Evolutionary conservation across 2,113 vertebrate genomes (phyloP), one percentile per base, ranked within the genome.

Genomic region (Nesoenas mayeri): DNA sequence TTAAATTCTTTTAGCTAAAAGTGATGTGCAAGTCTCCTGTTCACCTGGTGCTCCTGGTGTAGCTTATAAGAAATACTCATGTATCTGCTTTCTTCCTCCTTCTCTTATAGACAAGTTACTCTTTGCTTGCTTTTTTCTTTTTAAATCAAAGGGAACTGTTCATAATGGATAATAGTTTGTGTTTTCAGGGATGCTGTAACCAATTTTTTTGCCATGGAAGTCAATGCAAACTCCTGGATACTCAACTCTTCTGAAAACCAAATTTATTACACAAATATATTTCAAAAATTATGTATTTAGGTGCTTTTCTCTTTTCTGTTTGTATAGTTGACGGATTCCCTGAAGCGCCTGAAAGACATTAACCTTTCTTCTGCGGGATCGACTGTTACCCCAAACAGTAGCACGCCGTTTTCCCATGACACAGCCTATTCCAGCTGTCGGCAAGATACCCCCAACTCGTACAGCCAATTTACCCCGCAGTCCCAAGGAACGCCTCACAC

Each of bases 371-470:
- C 98, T 7, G 96, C 78, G 14, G 98, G 98, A 65, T 97, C 98
- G 5, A 98, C 98, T 2, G 96, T 98, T 64, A 99, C 99, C n/a
- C 98, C 99, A 9, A 99, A 98, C 88, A 99, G 98, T 29, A 98
- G 99, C 69, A 99, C 99, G 0, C 99, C 99, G 1, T 98, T 99
- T 93, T 99, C 99, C 91, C 98, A 98, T 15, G 99, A 99, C 97
- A 99, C 99, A 1, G 99, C 99, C 70, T 99, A 99, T 95, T 99
- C 99, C 97, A 99, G 99, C 97, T 98, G 98, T 73, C 98, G 98
- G 90, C 99, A 99, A 73, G 99, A 99, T 93, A 99, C 99, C 11
- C 99, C 99, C 4, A 98, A 98, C 96, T 99, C 99, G 15, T 99
- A 98, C 25, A 98, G 99, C 80, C 98, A 99, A 31, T 98, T 97